Conservation (phyloP, 2,888 invertebrate species). For the Drosophila histrio region DNA sequence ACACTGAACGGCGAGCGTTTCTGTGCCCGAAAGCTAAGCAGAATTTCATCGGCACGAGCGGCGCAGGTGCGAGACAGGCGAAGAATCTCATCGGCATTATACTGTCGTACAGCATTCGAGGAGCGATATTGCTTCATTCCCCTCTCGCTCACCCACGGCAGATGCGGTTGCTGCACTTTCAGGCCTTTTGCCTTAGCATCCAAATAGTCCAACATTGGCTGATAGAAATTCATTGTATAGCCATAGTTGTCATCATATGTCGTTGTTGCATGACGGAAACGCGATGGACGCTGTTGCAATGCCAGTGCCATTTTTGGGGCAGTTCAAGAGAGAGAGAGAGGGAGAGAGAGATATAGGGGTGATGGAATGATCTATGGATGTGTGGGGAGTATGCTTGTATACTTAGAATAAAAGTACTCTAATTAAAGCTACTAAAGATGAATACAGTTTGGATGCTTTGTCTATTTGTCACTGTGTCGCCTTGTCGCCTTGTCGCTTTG, state of each 20-base stretch:
- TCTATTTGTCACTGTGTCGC: conserved; percentile 33
- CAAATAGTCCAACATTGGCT: conserved; percentile 94
- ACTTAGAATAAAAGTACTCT: conserved; percentile 59
- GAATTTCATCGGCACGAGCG: conserved; percentile 88
- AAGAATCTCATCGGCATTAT: conserved; percentile 88
- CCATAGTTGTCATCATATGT: conserved; percentile 93
- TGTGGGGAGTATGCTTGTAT: conserved; percentile 7
- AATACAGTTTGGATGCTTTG: conserved; percentile 12
- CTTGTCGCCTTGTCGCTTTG: conserved; percentile 23
- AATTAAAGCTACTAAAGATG: conserved; percentile 61
- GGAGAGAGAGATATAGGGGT: not conserved
- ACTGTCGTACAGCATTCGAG: conserved; percentile 87
- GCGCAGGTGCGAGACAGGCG: conserved; percentile 88
- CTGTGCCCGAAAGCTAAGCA: conserved; percentile 84
- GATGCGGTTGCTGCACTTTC: conserved; percentile 86
- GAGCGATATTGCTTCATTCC: conserved; percentile 88
- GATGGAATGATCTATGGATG: conserved; percentile 14
- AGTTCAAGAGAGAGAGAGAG: not conserved
- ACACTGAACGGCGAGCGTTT: conserved; percentile 85
- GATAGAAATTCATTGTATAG: conserved; percentile 93
- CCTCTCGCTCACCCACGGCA: conserved; percentile 90
- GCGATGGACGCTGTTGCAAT: conserved; percentile 79
- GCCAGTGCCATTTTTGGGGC: conserved; percentile 82
- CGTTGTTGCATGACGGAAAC: conserved; percentile 84
- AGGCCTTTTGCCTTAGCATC: conserved; percentile 87